Evolutionary conservation across 2,797 vertebrate genomes (phyloP).

Genomic region (Streptopelia turtur): DNA sequence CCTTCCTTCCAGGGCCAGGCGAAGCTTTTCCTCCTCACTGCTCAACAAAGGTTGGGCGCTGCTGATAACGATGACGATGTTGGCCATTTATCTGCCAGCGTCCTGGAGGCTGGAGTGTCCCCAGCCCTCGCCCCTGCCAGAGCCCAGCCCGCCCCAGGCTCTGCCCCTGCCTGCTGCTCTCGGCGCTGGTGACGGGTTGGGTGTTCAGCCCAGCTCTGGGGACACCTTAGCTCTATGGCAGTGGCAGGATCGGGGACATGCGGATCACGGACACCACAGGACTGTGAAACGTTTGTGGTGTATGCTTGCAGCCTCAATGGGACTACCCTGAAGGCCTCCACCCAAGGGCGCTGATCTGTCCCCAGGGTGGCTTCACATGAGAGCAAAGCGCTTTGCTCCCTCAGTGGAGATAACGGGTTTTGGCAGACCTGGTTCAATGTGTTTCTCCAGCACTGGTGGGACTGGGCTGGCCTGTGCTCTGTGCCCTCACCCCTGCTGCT

Average conservation of each 20-base stretch:
- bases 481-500: not conserved
- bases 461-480: not conserved
- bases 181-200: fast-evolving
- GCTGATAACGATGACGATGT: not conserved
- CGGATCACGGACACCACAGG: not conserved
- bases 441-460: not conserved
- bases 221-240: not conserved
- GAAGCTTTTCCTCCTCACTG: not conserved
- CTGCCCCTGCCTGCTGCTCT: not conserved
- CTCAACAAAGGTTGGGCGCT: not conserved
- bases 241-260: not conserved
- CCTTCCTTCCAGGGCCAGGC: conserved; percentile 39
- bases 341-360: not conserved
- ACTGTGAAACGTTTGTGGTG: not conserved
- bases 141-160: not conserved
- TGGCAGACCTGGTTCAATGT: not conserved
- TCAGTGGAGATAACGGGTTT: not conserved
- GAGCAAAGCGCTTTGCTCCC: not conserved
- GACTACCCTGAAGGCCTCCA: not conserved
- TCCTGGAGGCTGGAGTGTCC: not conserved
- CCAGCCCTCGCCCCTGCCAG: not conserved
- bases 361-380: not conserved
- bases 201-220: not conserved
- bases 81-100: not conserved
- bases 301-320: not conserved